phyloP scores from a whole-genome alignment of 1,140 invertebrate species.

The Cherax destructor region DNA sequence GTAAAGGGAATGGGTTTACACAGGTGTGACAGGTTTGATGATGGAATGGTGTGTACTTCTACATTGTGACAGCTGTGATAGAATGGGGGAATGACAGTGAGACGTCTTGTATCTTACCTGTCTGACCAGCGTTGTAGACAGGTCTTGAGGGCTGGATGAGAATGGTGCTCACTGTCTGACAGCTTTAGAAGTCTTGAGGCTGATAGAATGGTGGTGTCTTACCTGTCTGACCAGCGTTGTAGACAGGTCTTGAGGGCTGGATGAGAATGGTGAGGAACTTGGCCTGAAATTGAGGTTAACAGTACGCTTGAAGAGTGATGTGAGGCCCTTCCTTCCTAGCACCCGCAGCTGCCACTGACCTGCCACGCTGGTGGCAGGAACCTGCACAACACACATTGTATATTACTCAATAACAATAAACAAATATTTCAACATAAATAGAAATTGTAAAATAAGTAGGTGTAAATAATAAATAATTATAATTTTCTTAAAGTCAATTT shows the following conservation, averaged over 20 bases:
- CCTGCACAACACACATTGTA: constrained; percentile 18
- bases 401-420: too few relatives aligned
- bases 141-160: constrained; percentile 76
- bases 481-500: too few relatives aligned
- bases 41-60: too few relatives aligned
- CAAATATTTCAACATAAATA: too few relatives aligned
- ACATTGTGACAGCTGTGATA: too few relatives aligned
- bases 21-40: too few relatives aligned
- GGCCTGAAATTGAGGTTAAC: constrained; percentile 74
- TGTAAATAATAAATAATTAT: too few relatives aligned
- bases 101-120: constrained; percentile 74
- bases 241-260: constrained; percentile 76
- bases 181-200: too few relatives aligned
- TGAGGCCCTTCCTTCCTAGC: constrained; percentile 74
- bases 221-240: constrained; percentile 75
- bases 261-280: constrained; percentile 77
- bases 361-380: constrained; percentile 26
- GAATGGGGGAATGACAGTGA: too few relatives aligned
- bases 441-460: too few relatives aligned
- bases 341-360: constrained; percentile 75
- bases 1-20: too few relatives aligned
- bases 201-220: constrained; percentile 11
- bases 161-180: too few relatives aligned
- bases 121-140: constrained; percentile 75
- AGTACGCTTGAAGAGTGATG: constrained; percentile 74